These are phyloP conservation scores for Pelusios castaneus DNA, from an alignment of 2,113 vertebrate genomes.

Conservation along the genomic window DNA sequence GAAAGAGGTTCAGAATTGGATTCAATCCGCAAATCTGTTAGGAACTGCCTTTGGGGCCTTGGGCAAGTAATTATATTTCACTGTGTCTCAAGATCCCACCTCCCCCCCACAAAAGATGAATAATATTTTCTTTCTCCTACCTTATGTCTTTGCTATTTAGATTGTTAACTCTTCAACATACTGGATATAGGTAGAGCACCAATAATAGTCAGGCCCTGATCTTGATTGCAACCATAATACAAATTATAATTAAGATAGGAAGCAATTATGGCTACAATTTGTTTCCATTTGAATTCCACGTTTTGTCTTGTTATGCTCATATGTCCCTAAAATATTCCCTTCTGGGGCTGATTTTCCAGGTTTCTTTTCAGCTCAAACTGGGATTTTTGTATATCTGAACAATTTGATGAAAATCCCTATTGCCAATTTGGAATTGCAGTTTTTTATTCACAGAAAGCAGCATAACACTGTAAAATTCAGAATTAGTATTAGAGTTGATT, in stretches of 20 bases:
- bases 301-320: not conserved
- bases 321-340: not conserved
- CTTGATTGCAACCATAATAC: not conserved
- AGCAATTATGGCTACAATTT: not conserved
- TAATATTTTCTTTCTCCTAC: not conserved
- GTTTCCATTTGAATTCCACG: not conserved
- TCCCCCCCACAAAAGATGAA: not conserved
- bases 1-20: not conserved
- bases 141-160: not conserved
- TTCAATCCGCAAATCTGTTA: not conserved
- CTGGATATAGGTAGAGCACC: rapidly evolving
- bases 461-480: not conserved
- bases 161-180: not conserved
- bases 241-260: not conserved
- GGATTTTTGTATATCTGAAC: not conserved
- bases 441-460: not conserved
- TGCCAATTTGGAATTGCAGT: not conserved
- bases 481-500: not conserved
- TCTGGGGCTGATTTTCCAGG: not conserved
- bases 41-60: not conserved
- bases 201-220: not conserved
- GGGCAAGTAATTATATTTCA: not conserved
- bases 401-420: not conserved
- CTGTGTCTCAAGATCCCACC: not conserved
- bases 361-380: not conserved